A percentile compares a stretch with the other conserved stretches of the same genome.
Evolutionary conservation across 2,797 vertebrate species (phyloP).

Genomic region (Acrossocheilus fasciatus): DNA sequence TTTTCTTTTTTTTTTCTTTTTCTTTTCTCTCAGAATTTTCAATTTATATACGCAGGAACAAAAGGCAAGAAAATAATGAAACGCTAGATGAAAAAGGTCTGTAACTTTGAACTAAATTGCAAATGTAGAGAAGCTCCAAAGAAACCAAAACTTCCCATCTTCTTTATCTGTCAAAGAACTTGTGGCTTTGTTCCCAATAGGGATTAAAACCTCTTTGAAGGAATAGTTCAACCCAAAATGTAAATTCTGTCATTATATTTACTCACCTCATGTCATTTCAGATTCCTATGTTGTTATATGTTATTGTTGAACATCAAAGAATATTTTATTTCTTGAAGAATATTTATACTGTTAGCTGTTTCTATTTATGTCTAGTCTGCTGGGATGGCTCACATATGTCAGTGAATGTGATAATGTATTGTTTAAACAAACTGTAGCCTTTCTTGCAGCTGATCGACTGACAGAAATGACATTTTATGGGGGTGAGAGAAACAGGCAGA

Average conservation of each 20-base stretch:
- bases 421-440: slow-evolving; percentile 60
- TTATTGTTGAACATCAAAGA: not conserved
- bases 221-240: slow-evolving; percentile 7
- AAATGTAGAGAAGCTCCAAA: slow-evolving; percentile 59
- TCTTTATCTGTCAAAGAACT: slow-evolving; percentile 25
- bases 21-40: slow-evolving; percentile 67
- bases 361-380: slow-evolving; percentile 15
- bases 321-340: not conserved
- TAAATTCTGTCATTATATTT: slow-evolving; percentile 13
- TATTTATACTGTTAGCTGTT: not conserved
- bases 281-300: not conserved
- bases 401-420: slow-evolving; percentile 47
- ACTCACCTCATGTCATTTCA: not conserved
- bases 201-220: slow-evolving; percentile 30
- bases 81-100: slow-evolving; percentile 81
- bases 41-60: slow-evolving; percentile 39
- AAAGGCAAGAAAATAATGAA: slow-evolving; percentile 77
- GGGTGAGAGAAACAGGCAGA: slow-evolving; percentile 46
- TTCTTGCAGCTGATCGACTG: slow-evolving; percentile 50
- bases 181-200: slow-evolving; percentile 32
- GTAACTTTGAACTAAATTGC: slow-evolving; percentile 82
- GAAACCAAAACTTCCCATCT: slow-evolving; percentile 23
- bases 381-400: slow-evolving; percentile 4
- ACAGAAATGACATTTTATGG: slow-evolving; percentile 50
- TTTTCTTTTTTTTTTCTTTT: slow-evolving; percentile 43